Evolutionary conservation across 2,888 invertebrate genomes (phyloP).

Genomic region (Drosophila mercatorum): DNA sequence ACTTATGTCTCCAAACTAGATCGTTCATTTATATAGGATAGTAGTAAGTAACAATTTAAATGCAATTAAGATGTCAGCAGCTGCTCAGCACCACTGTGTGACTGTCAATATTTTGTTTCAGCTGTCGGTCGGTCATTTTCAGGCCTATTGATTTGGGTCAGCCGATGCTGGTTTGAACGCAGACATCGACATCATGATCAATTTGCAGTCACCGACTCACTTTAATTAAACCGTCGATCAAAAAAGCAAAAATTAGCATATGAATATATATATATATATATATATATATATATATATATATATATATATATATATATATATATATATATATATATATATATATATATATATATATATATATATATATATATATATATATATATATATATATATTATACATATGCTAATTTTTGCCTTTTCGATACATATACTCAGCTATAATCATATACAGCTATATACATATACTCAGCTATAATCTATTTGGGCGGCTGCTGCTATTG

Average conservation of each 20-base stretch:
- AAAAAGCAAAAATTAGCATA: slow-evolving; percentile 34
- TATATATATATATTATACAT: too few relatives aligned
- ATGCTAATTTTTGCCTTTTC: too few relatives aligned
- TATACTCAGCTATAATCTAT: slow-evolving; percentile 56
- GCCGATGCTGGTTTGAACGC: slow-evolving; percentile 16
- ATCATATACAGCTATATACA: slow-evolving; percentile 11
- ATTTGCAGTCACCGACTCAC: slow-evolving; percentile 57
- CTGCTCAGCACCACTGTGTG: slow-evolving; percentile 22
- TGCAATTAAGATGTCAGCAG: not conserved
- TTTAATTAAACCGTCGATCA: slow-evolving; percentile 64
- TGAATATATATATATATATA: not conserved
- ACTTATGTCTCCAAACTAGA: too few relatives aligned
- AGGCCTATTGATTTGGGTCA: slow-evolving; percentile 35
- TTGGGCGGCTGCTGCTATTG: slow-evolving; percentile 31
- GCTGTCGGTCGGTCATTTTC: not conserved
- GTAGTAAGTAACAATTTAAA: not conserved
- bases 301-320: too few relatives aligned
- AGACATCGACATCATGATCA: slow-evolving; percentile 51
- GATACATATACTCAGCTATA: too few relatives aligned
- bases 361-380: too few relatives aligned
- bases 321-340: too few relatives aligned
- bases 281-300: too few relatives aligned
- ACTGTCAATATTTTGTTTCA: slow-evolving; percentile 12
- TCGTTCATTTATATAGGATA: too few relatives aligned
- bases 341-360: too few relatives aligned